Evolutionary conservation across 2,888 invertebrate genomes (phyloP).

Genomic region (Pogonocherus hispidulus): DNA sequence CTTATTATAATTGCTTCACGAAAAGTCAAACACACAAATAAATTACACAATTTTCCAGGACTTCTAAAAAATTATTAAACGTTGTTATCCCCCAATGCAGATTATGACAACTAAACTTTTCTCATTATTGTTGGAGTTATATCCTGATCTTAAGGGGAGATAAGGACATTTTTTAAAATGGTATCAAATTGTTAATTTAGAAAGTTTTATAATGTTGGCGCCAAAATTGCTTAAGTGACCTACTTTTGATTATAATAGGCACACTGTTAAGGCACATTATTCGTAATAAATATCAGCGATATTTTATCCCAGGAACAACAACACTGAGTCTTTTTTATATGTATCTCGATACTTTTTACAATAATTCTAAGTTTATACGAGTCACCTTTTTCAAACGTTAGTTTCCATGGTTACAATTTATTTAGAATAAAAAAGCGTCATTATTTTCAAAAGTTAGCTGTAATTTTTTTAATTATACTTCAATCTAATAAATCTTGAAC

Average conservation of each 20-base stretch:
- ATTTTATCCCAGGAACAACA: not conserved
- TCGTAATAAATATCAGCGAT: not conserved
- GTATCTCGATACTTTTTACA: not conserved
- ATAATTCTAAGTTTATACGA: too few relatives aligned
- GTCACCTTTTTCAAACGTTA: too few relatives aligned
- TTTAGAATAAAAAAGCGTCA: too few relatives aligned
- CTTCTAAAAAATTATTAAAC: constrained; percentile 14
- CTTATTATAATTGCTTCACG: not conserved
- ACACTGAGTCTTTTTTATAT: not conserved
- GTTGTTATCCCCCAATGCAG: constrained; percentile 36
- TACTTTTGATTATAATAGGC: constrained; percentile 9
- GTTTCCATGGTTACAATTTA: too few relatives aligned
- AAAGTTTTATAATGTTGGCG: constrained; percentile 22
- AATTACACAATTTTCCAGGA: constrained; percentile 13
- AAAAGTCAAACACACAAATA: not conserved
- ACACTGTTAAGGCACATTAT: not conserved
- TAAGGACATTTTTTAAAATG: constrained; percentile 24
- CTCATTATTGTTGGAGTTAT: constrained; percentile 47
- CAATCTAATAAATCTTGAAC: too few relatives aligned
- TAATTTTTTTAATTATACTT: too few relatives aligned
- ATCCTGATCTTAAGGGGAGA: constrained; percentile 27
- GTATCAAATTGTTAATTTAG: constrained; percentile 29
- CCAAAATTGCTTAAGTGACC: constrained; percentile 14
- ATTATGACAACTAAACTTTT: constrained; percentile 48
- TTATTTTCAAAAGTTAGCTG: too few relatives aligned